Conservation (phyloP, 2,113 vertebrate genomes). For the Perognathus longimembris region DNA sequence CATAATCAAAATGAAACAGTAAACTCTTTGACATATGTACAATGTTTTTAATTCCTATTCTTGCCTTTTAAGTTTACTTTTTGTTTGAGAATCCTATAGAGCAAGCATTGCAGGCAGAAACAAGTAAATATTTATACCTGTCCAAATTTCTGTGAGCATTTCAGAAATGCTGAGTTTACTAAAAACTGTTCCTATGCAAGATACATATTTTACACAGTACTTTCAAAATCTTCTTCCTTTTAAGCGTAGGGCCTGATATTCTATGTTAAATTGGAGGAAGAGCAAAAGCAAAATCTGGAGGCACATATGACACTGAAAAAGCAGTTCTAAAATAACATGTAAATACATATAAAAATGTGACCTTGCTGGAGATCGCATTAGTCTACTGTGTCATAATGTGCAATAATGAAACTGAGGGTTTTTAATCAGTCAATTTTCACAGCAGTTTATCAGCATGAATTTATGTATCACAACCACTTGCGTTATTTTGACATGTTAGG, state of each 20-base stretch:
- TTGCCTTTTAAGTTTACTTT: neutral
- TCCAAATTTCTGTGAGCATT: neutral
- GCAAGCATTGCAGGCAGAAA: neutral
- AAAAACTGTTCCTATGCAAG: neutral
- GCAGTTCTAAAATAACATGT: constrained; percentile 28
- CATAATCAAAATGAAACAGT: neutral
- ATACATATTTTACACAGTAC: neutral
- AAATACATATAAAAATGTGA: neutral
- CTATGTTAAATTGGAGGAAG: neutral
- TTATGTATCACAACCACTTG: constrained; percentile 81
- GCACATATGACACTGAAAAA: neutral
- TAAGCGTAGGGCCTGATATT: neutral
- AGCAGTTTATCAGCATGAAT: constrained; percentile 63
- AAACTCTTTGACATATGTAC: neutral
- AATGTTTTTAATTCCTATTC: neutral
- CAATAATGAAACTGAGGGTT: constrained; percentile 70
- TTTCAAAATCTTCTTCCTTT: constrained; percentile 3
- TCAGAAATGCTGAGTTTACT: neutral
- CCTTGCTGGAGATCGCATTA: neutral
- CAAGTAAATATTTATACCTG: neutral
- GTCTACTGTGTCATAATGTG: constrained; percentile 40
- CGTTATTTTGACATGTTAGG: constrained; percentile 83
- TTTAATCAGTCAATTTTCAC: constrained; percentile 80
- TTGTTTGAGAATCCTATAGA: neutral
- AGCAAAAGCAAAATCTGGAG: neutral